Percentiles rank a stretch among this genome's conserved stretches.
Conservation (phyloP, 2,888 invertebrate genomes). For the Lithosia quadra region DNA sequence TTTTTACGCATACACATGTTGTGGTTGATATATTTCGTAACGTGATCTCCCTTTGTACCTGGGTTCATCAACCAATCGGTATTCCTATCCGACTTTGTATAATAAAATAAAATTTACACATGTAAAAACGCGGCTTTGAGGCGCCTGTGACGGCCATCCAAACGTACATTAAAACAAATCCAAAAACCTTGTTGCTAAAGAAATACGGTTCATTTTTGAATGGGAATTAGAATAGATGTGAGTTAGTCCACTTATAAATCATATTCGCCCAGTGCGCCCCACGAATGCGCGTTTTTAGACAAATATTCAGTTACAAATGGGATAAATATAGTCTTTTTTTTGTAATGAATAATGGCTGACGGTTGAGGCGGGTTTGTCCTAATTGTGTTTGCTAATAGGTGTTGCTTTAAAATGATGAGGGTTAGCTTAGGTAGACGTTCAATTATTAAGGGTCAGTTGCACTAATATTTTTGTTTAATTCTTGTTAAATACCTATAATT, state of each 20-base stretch:
- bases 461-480: conserved; percentile 12
- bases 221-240: conserved; percentile 20
- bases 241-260: conserved; percentile 71
- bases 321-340: conserved; percentile 68
- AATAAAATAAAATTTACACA: conserved; percentile 78
- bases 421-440: conserved; percentile 33
- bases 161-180: conserved; percentile 28
- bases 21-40: conserved; percentile 37
- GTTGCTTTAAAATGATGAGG: conserved; percentile 49
- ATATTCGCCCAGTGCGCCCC: conserved; percentile 76
- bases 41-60: conserved; percentile 42
- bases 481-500: not conserved
- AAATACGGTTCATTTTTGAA: conserved; percentile 50
- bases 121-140: conserved; percentile 77
- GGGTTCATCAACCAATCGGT: conserved; percentile 60
- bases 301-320: conserved; percentile 74
- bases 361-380: conserved; percentile 59
- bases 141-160: conserved; percentile 72
- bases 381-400: conserved; percentile 64
- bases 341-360: conserved; percentile 67
- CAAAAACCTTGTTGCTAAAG: conserved; percentile 42
- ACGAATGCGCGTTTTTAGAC: conserved; percentile 82
- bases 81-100: conserved; percentile 76
- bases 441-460: conserved; percentile 30
- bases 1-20: not conserved